Evolutionary conservation across 2,113 vertebrate genomes (phyloP).

Genomic region (Reinhardtius hippoglossoides): DNA sequence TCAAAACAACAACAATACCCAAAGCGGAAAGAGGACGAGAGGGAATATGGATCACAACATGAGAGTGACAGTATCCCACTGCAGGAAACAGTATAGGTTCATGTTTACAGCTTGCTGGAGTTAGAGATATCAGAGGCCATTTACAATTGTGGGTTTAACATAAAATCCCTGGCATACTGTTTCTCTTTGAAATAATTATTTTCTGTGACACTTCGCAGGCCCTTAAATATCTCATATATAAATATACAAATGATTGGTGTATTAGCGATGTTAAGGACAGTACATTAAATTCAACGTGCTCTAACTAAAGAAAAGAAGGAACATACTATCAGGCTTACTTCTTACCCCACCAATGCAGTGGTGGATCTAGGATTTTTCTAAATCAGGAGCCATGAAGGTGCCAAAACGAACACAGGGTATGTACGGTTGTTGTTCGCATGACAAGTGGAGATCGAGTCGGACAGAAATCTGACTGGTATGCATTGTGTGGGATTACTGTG

Average conservation of each 20-base stretch:
- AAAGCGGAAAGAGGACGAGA: slow-evolving; percentile 35
- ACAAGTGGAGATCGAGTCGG: too few relatives aligned
- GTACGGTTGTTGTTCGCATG: too few relatives aligned
- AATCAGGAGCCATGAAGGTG: too few relatives aligned
- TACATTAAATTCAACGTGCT: too few relatives aligned
- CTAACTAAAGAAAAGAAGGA: too few relatives aligned
- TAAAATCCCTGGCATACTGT: background rate
- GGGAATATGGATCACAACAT: slow-evolving; percentile 51
- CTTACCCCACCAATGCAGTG: too few relatives aligned
- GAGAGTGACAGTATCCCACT: slow-evolving; percentile 11
- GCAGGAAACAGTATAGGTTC: slow-evolving; percentile 16
- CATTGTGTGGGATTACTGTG: background rate
- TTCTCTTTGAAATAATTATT: background rate
- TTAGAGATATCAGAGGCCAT: background rate
- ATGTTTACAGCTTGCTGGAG: background rate
- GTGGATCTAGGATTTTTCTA: too few relatives aligned
- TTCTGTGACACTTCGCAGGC: background rate
- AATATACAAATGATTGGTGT: too few relatives aligned
- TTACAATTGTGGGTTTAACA: background rate
- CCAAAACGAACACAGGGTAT: too few relatives aligned
- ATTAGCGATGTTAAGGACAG: too few relatives aligned
- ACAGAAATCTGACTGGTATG: background rate
- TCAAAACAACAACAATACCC: slow-evolving; percentile 59
- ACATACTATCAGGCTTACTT: too few relatives aligned
- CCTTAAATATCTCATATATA: background rate